Base-by-base conservation (phyloP, 2,888 invertebrate species). In the Dolichopus griseipennis region DNA sequence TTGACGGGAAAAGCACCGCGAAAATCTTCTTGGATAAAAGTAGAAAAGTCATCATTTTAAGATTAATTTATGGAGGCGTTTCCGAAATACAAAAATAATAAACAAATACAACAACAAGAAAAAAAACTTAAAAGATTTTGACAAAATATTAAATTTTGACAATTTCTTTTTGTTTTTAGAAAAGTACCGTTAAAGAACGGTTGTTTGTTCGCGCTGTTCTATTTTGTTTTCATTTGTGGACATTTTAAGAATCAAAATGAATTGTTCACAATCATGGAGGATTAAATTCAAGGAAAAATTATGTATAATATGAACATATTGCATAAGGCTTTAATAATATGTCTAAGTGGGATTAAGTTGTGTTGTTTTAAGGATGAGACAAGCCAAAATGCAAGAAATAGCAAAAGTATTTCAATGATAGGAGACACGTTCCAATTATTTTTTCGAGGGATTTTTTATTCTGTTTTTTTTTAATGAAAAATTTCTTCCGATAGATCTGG, bases 31-130 rank as follows among this genome's bases (percentile, higher is more conserved):
- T 18, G 52, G 52, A 52, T 52, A 15, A 52, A 52, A 52, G 27
- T 1, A 52, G 18, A n/a, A 52, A 52, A 52, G 18, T 52, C 52
- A 52, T 52, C 52, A 52, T 52, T 37, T 52, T 52, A 5, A 52
- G 52, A 52, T 18, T 52, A 52, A 52, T 52, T 52, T 52, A 52
- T 52, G 52, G 52, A 52, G 52, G 52, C 52, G 52, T 52, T 52
- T 52, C 52, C 52, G 52, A 52, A 52, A 27, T 27, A 27, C 27
- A 27, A 27, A 27, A 27, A 27, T 5, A 27, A 27, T 2, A 27
- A 27, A 27, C 2, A 27, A 27, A 27, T 27, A 5, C 5, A 27
- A 27, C 2, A 27, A 27, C 27, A 27, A n/a, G n/a, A n/a, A n/a
- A n/a, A n/a, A 27, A 27, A 27, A 27, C 5, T 27, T 27, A 27